These are phyloP conservation scores for Delichon dasypus DNA, from an alignment of 2,797 vertebrate genomes.

Conservation along the genomic window DNA sequence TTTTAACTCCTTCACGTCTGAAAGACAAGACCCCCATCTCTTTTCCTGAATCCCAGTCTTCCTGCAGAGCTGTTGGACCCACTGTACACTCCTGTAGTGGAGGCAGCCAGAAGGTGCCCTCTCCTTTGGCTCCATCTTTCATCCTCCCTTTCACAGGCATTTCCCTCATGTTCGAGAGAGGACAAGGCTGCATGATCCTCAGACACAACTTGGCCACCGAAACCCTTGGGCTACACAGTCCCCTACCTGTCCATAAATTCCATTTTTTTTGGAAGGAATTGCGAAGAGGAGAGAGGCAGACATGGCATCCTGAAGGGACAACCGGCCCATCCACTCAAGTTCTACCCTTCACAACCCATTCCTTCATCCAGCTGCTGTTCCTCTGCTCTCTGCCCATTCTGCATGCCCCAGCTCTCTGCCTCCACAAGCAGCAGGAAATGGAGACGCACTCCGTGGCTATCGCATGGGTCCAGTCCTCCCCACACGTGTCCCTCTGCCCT, in stretches of 20 bases:
- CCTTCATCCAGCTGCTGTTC: neutral
- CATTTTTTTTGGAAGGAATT: neutral
- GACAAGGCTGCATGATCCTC: neutral
- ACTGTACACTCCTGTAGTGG: neutral
- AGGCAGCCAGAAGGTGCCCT: neutral
- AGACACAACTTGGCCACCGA: neutral
- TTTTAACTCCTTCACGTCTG: slow-evolving; percentile 45
- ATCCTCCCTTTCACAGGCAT: neutral
- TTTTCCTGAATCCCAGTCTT: neutral
- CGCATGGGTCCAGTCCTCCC: rapidly evolving
- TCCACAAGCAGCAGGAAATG: neutral
- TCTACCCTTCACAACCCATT: neutral
- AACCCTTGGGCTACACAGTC: neutral
- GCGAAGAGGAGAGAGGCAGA: neutral
- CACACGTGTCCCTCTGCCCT: neutral
- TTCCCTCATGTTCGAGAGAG: neutral
- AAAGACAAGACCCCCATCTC: neutral
- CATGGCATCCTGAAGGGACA: neutral
- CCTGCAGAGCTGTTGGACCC: neutral
- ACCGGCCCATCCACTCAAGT: neutral
- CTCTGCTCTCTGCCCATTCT: neutral
- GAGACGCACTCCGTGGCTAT: neutral
- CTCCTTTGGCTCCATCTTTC: neutral
- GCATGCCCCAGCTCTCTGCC: neutral
- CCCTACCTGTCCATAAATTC: neutral